Percentiles rank a stretch among this genome's conserved stretches.
Conservation (phyloP, 1,140 invertebrate species). For the Brachionus manjavacas region DNA sequence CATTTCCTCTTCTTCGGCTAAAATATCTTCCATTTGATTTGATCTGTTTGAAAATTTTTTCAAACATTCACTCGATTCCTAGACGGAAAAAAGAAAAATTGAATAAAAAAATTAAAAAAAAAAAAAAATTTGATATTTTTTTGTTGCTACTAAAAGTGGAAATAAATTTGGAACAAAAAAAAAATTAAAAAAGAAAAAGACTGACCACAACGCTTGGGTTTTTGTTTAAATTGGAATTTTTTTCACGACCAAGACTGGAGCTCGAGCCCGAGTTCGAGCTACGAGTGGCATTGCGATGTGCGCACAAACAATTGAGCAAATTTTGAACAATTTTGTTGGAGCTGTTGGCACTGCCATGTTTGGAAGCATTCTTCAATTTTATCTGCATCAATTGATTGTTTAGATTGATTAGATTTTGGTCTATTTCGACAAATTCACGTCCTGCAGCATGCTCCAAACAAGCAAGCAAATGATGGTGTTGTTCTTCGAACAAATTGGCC, state of each 20-base stretch:
- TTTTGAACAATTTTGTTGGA: conserved; percentile 30
- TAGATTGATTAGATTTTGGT: conserved; percentile 1
- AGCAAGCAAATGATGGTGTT: conserved; percentile 42
- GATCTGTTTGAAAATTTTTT: not conserved
- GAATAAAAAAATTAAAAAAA: too few species aligned
- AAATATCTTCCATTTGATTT: not conserved
- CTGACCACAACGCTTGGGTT: not conserved
- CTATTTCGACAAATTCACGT: conserved; percentile 41
- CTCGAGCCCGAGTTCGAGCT: not conserved
- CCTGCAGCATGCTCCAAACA: conserved; percentile 37
- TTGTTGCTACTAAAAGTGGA: too few species aligned
- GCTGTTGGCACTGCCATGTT: not conserved
- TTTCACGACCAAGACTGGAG: too few species aligned
- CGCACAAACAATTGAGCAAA: conserved; percentile 40
- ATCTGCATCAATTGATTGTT: conserved; percentile 40
- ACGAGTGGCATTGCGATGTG: not conserved
- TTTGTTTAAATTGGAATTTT: conserved; percentile 38
- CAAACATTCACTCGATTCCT: not conserved
- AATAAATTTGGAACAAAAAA: too few species aligned
- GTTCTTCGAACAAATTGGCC: conserved; percentile 38
- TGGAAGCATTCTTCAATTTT: not conserved
- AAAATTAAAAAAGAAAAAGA: too few species aligned
- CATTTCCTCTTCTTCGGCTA: conserved; percentile 37
- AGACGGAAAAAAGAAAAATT: not conserved
- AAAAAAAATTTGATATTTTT: too few species aligned